These are phyloP conservation scores for Ophonus ardosiacus DNA, from an alignment of 2,888 invertebrate species.

Conservation along the genomic window DNA sequence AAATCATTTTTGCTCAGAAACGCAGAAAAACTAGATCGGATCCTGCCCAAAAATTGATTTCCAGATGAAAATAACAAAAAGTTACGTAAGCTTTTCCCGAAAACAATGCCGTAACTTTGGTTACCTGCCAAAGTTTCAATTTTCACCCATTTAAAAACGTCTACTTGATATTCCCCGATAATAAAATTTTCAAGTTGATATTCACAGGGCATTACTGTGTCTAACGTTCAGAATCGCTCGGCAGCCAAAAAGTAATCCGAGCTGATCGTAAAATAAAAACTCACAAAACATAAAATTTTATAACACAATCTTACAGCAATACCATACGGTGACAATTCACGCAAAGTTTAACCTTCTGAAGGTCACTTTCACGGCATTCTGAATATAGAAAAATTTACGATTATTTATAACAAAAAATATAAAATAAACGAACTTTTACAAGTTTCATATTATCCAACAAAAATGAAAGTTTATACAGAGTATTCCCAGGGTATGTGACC, in stretches of 20 bases:
- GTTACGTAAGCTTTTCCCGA: not conserved
- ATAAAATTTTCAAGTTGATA: conserved; percentile 23
- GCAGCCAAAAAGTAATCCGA: conserved; percentile 31
- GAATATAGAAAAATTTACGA: too few species aligned
- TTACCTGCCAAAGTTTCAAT: conserved; percentile 37
- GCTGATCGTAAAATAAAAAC: conserved; percentile 34
- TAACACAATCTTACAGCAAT: conserved; percentile 18
- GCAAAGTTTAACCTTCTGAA: conserved; percentile 5
- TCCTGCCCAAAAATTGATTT: not conserved
- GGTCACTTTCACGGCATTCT: not conserved
- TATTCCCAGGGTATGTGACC: too few species aligned
- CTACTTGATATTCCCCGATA: not conserved
- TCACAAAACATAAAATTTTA: conserved; percentile 49
- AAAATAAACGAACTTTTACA: too few species aligned
- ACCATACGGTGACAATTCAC: conserved; percentile 31
- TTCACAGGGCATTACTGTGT: conserved; percentile 25
- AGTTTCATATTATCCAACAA: too few species aligned
- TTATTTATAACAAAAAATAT: too few species aligned
- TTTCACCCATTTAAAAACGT: conserved; percentile 12
- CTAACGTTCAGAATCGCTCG: conserved; percentile 20
- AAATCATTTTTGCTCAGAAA: too few species aligned
- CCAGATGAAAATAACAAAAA: not conserved
- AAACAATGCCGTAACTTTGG: conserved; percentile 36
- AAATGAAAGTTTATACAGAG: too few species aligned
- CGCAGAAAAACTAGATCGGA: too few species aligned